Percentiles rank a stretch among this genome's conserved stretches.
Conservation (phyloP, 2,113 vertebrate species). For the Albula glossodonta region DNA sequence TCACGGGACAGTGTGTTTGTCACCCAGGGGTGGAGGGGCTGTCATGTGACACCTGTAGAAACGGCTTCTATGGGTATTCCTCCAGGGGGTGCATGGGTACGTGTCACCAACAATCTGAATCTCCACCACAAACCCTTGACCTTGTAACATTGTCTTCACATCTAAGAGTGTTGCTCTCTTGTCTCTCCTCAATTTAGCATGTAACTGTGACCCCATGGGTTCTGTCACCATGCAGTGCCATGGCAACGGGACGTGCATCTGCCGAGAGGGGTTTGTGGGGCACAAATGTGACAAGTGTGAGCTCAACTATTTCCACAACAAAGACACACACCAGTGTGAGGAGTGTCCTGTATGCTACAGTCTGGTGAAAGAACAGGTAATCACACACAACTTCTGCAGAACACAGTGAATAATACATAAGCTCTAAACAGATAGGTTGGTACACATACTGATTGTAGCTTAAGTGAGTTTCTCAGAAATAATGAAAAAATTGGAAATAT, state of each 20-base stretch:
- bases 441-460: no score
- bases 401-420: no score
- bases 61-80: conserved; percentile 87
- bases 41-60: conserved; percentile 75
- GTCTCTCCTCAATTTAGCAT: conserved; percentile 64
- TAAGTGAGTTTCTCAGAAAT: no score
- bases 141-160: not conserved
- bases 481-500: no score
- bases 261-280: conserved; percentile 79
- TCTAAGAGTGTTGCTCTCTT: not conserved
- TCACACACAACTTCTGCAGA: conserved; percentile 14
- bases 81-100: conserved; percentile 85
- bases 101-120: conserved; percentile 11
- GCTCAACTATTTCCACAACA: conserved; percentile 80
- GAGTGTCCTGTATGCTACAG: conserved; percentile 86
- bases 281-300: conserved; percentile 88
- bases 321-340: conserved; percentile 69
- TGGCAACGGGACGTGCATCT: conserved; percentile 81
- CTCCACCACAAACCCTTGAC: not conserved
- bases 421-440: no score
- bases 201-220: conserved; percentile 87
- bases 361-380: conserved; percentile 83
- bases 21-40: conserved; percentile 74
- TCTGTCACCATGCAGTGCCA: conserved; percentile 79
- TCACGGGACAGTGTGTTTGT: conserved; percentile 85